These are phyloP conservation scores for Circaetus cinerascens DNA, from an alignment of 2,113 vertebrate species.

Conservation along the genomic window DNA sequence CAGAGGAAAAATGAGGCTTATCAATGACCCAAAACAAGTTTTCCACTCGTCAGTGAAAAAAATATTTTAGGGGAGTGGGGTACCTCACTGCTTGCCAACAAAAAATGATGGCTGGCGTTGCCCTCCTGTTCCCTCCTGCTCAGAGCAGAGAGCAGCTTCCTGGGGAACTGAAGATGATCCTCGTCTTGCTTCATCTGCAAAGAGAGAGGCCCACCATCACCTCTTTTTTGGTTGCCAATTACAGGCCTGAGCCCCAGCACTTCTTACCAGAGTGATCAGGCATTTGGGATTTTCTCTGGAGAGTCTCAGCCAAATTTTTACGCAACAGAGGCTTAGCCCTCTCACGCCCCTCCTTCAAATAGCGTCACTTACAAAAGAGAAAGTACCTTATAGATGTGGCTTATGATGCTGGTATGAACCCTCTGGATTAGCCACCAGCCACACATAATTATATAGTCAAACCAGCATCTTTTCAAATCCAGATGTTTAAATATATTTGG, in stretches of 20 bases:
- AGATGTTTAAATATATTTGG: not conserved
- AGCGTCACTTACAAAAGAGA: not conserved
- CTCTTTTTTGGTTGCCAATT: accelerated
- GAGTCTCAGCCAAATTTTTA: constrained; percentile 28
- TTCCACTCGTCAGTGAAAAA: not conserved
- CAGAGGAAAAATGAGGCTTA: not conserved
- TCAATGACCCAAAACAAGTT: not conserved
- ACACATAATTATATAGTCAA: not conserved
- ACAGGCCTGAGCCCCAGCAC: not conserved
- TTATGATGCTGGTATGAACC: not conserved
- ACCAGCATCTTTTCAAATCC: not conserved
- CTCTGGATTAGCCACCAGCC: not conserved
- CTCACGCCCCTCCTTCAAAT: not conserved
- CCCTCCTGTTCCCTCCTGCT: not conserved
- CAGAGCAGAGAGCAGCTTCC: not conserved
- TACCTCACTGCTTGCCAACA: not conserved
- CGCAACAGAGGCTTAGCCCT: not conserved
- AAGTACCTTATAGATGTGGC: not conserved
- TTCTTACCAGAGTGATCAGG: not conserved
- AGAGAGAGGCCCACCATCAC: not conserved
- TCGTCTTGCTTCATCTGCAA: not conserved
- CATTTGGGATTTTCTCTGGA: constrained; percentile 18
- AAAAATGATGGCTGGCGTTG: not conserved
- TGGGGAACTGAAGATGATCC: not conserved
- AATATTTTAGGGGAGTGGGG: not conserved